These are phyloP conservation scores for Euzetes globulus DNA, from an alignment of 2,888 invertebrate genomes.

Conservation along the genomic window DNA sequence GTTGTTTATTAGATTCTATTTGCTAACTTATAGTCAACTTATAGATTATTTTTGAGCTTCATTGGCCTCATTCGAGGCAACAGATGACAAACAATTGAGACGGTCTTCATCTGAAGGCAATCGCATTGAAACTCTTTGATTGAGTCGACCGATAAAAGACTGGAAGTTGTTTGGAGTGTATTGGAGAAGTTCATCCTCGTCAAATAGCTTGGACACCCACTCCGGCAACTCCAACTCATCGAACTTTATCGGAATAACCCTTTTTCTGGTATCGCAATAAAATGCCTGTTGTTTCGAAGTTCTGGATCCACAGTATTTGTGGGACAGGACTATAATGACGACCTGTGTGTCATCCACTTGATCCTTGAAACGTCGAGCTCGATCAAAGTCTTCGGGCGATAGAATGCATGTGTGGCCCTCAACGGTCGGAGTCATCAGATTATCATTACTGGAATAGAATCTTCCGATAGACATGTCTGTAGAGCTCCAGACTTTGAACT, in stretches of 20 bases:
- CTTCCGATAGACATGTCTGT: conserved; percentile 32
- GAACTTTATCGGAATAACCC: conserved; percentile 44
- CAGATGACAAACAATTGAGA: neutral
- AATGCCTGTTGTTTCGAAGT: conserved; percentile 44
- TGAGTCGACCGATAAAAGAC: neutral
- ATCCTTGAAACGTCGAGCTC: neutral
- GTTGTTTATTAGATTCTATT: too few species aligned
- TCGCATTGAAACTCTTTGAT: neutral
- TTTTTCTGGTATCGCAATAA: conserved; percentile 48
- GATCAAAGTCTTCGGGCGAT: conserved; percentile 18
- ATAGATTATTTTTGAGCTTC: too few species aligned
- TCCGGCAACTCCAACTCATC: conserved; percentile 43
- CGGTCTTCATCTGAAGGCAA: neutral
- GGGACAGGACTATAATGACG: conserved; percentile 7
- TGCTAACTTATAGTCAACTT: too few species aligned
- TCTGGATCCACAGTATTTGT: neutral
- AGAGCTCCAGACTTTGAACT: conserved; percentile 40
- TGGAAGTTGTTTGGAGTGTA: neutral
- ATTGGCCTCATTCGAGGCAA: too few species aligned
- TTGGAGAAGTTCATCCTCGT: neutral
- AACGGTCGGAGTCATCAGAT: neutral
- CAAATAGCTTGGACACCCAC: conserved; percentile 11
- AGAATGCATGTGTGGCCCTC: neutral
- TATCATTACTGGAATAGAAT: neutral
- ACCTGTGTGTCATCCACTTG: neutral